These are phyloP conservation scores for Cryptocephalus moraei DNA, from an alignment of 2,888 invertebrate genomes.

Conservation along the genomic window DNA sequence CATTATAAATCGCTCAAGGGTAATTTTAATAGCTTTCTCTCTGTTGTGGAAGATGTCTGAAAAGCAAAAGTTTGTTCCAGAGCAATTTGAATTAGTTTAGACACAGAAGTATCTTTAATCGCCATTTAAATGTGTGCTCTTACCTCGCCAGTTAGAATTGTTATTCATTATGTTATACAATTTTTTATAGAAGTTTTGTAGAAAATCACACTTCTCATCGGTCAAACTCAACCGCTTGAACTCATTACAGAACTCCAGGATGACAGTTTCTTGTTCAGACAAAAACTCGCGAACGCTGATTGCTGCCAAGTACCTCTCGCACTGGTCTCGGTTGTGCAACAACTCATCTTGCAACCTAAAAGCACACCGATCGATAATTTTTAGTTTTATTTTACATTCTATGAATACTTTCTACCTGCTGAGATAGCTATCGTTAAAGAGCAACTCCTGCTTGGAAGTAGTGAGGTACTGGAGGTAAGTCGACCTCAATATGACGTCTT, in stretches of 20 bases:
- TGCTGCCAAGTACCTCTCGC: constrained; percentile 61
- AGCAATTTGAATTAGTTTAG: background rate
- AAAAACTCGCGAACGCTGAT: constrained; percentile 73
- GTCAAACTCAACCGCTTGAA: constrained; percentile 70
- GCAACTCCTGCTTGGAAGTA: constrained; percentile 65
- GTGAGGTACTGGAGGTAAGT: constrained; percentile 76
- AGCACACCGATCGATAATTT: constrained; percentile 3
- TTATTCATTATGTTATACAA: constrained; percentile 59
- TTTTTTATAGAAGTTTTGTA: constrained; percentile 69
- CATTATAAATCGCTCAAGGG: constrained; percentile 86
- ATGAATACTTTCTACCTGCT: constrained; percentile 42
- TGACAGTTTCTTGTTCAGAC: constrained; percentile 61
- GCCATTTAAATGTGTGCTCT: constrained; percentile 12
- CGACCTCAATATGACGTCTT: constrained; percentile 67
- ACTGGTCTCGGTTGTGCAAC: constrained; percentile 59
- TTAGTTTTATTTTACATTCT: background rate
- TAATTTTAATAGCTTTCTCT: constrained; percentile 64
- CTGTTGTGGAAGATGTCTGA: constrained; percentile 61
- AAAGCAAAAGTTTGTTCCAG: constrained; percentile 3
- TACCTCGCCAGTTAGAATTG: constrained; percentile 65
- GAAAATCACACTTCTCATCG: constrained; percentile 85
- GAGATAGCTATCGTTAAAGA: constrained; percentile 64
- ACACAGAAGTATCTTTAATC: background rate
- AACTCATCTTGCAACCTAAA: constrained; percentile 47
- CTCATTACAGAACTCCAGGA: constrained; percentile 67